Evolutionary conservation across 2,888 invertebrate genomes (phyloP).

Genomic region (Pyrrhosoma nymphula): DNA sequence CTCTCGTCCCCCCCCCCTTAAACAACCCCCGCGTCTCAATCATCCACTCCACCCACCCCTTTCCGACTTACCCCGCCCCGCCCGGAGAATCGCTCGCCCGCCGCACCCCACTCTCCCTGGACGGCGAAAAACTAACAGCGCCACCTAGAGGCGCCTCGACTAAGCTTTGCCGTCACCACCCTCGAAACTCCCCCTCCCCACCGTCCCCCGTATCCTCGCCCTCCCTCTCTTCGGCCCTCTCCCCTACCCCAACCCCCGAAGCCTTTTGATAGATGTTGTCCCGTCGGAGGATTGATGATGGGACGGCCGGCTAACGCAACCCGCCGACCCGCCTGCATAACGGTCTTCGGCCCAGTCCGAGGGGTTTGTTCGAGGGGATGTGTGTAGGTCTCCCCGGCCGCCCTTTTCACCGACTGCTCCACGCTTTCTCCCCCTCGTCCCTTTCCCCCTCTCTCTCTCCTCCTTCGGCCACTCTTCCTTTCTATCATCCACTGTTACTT

Average conservation of each 20-base stretch:
- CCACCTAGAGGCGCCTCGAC: conserved; percentile 17
- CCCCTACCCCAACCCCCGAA: neutral
- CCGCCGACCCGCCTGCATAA: conserved; percentile 25
- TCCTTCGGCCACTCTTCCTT: neutral
- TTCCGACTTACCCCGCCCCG: neutral
- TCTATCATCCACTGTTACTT: neutral
- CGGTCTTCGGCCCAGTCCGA: neutral
- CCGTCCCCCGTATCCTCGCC: neutral
- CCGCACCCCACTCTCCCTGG: neutral
- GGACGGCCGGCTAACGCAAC: neutral
- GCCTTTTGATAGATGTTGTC: conserved; percentile 60
- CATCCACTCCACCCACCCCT: neutral
- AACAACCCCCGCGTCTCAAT: neutral
- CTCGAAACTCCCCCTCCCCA: neutral
- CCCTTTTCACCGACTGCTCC: neutral
- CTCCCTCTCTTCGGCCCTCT: neutral
- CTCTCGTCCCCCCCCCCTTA: neutral
- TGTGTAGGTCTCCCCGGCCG: neutral
- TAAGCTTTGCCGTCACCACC: conserved; percentile 20
- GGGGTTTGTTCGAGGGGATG: neutral
- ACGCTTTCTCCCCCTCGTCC: too few relatives aligned
- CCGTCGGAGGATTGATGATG: conserved; percentile 54
- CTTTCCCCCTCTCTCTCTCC: neutral
- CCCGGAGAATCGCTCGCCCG: neutral
- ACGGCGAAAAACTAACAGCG: conserved; percentile 28